phyloP scores from a whole-genome alignment of 2,888 invertebrate genomes.

The Tricholauxania praeusta region DNA sequence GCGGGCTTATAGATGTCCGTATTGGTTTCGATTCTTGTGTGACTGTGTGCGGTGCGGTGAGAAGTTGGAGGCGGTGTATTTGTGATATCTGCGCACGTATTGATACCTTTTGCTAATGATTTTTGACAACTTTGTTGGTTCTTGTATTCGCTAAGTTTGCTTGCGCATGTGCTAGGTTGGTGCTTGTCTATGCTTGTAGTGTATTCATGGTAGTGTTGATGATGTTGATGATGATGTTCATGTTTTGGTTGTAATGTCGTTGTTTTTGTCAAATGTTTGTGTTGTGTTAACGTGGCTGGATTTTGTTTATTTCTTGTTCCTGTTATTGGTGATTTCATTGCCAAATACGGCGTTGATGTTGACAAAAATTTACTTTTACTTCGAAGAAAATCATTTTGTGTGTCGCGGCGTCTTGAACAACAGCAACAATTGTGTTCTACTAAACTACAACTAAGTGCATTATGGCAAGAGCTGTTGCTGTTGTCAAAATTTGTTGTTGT shows the following conservation, averaged over 20 bases:
- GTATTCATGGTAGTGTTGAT: slow-evolving; percentile 46
- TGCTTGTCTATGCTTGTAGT: slow-evolving; percentile 22
- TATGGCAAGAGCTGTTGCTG: not conserved
- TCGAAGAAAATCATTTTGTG: not conserved
- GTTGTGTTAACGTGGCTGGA: slow-evolving; percentile 39
- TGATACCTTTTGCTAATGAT: not conserved
- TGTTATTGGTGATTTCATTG: slow-evolving; percentile 35
- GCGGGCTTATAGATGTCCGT: slow-evolving; percentile 30
- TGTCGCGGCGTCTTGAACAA: not conserved
- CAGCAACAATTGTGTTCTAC: slow-evolving; percentile 14
- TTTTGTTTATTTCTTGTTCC: slow-evolving; percentile 40
- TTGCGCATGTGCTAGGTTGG: slow-evolving; percentile 26
- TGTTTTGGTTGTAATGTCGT: slow-evolving; percentile 30
- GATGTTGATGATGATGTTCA: slow-evolving; percentile 40
- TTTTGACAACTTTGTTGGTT: slow-evolving; percentile 1
- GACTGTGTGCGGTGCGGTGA: slow-evolving; percentile 20
- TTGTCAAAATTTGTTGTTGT: not conserved
- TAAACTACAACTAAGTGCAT: slow-evolving; percentile 14
- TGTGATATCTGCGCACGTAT: slow-evolving; percentile 4
- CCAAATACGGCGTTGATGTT: not conserved
- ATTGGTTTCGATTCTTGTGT: slow-evolving; percentile 36
- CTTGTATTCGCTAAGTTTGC: slow-evolving; percentile 24
- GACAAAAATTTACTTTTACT: not conserved
- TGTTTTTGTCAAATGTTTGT: slow-evolving; percentile 45
- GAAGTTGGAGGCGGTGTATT: not conserved